Evolutionary conservation across 2,797 vertebrate genomes (phyloP).

Genomic region (Ficedula albicollis): DNA sequence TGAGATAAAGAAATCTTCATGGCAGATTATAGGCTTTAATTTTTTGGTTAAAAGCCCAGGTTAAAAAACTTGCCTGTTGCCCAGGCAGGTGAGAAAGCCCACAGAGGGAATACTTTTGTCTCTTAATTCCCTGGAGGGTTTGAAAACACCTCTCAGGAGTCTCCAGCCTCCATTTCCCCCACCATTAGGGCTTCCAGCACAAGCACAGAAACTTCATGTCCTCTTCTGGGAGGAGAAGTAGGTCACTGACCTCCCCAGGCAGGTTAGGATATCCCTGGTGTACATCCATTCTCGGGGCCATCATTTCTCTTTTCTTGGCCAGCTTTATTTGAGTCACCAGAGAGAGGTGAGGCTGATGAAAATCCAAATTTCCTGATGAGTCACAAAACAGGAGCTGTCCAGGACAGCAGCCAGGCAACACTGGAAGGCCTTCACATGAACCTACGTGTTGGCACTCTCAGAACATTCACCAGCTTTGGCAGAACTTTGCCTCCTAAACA

Average conservation of each 20-base stretch:
- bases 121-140: background rate
- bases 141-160: background rate
- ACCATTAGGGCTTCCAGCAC: background rate
- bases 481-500: background rate
- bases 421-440: background rate
- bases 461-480: background rate
- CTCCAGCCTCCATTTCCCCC: background rate
- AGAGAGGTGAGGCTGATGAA: background rate
- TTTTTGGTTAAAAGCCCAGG: background rate
- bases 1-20: background rate
- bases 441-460: accelerated
- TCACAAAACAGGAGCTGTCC: background rate
- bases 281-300: background rate
- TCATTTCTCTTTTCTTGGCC: background rate
- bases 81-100: background rate
- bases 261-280: background rate
- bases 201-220: background rate
- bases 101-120: background rate
- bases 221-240: background rate
- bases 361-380: background rate
- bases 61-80: background rate
- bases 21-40: background rate
- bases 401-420: background rate
- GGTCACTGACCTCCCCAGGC: background rate
- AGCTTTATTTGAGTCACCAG: background rate